Percentiles rank a stretch among this genome's conserved stretches.
phyloP scores from a whole-genome alignment of 2,888 invertebrate genomes.

The Catocala fraxini region DNA sequence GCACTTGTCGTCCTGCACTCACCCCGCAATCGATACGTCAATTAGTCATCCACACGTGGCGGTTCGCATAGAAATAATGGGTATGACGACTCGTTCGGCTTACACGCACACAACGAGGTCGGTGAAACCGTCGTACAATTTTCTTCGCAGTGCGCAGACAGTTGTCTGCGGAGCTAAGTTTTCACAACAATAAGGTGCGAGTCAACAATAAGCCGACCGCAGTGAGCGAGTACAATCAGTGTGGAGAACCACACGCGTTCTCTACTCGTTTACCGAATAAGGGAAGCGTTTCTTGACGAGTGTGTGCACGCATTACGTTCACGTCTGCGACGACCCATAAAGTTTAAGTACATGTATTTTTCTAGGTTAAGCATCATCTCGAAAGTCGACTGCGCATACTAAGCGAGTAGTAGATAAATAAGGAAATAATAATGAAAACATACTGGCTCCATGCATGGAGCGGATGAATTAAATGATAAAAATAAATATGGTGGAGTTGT shows the following conservation, averaged over 20 bases:
- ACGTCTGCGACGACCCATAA: conserved; percentile 44
- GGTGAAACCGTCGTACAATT: conserved; percentile 62
- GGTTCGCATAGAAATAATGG: conserved; percentile 68
- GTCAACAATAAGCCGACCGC: conserved; percentile 60
- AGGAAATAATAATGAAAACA: conserved; percentile 69
- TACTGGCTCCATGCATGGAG: conserved; percentile 52
- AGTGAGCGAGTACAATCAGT: conserved; percentile 51
- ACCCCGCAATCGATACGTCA: conserved; percentile 56
- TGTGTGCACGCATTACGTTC: conserved; percentile 19
- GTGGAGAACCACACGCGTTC: conserved; percentile 50
- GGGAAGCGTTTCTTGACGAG: conserved; percentile 42
- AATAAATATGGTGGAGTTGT: conserved; percentile 43
- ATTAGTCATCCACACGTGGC: conserved; percentile 72
- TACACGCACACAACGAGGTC: conserved; percentile 56
- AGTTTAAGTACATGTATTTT: conserved; percentile 49
- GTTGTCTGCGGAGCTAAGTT: conserved; percentile 56
- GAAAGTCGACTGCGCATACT: conserved; percentile 69
- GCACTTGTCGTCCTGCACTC: conserved; percentile 30
- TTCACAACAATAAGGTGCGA: conserved; percentile 62
- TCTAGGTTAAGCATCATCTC: conserved; percentile 70
- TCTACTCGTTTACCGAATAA: conserved; percentile 45
- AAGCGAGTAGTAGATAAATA: conserved; percentile 62
- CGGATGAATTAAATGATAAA: conserved; percentile 57
- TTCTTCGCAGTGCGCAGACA: conserved; percentile 58
- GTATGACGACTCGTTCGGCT: conserved; percentile 58